Evolutionary conservation across 2,888 invertebrate species (phyloP), one percentile per base, ranked within the genome.

Genomic region (Melanostoma scalare): DNA sequence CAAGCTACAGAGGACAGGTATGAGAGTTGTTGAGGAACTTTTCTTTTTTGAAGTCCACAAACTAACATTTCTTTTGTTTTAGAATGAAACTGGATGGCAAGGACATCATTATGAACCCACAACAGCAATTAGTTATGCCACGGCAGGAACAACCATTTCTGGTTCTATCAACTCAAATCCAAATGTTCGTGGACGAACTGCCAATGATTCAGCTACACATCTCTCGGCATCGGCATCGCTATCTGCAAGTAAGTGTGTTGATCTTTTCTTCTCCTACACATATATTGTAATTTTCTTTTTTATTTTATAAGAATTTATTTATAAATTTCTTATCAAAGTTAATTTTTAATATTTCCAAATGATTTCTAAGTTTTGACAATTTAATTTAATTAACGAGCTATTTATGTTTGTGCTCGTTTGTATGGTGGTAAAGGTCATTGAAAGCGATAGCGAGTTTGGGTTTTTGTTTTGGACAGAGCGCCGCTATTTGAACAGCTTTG

Each of bases 221-320:
- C 91, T 94, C 60, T 93, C 94, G 78, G 95, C 95, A 53, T 93
- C 95, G 75, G 94, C 95, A 79, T 94, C 94, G 86, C 92, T 95
- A 86, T 93, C 94, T 88, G 94, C 95, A 90, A 94, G 95, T 95
- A 91, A 95, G 95, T 94, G 87, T 84, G 89, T 87, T 82, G n/a
- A 40, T 84, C 55, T 67, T 40, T 74, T 46, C 33, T 36, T 38
- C n/a, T 48, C 4, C 9, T 35, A n/a, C n/a, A n/a, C n/a, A n/a
- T 44, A 10, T 20, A 30, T 58, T 20, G 30, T 73, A 9, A 61
- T 30, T 33, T 89, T 76, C 60, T 42, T 8, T 58, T 53, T 36
- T 72, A 33, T 35, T 55, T 67, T 46, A 55, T 65, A 67, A 20
- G 20, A 31, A 55, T 79, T 40, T 71, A 63, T 58, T 42, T 36